Evolutionary conservation across 35 echinoderm and acorn worm species (phyloP).

Genomic region (Ophioderma brevispina): DNA sequence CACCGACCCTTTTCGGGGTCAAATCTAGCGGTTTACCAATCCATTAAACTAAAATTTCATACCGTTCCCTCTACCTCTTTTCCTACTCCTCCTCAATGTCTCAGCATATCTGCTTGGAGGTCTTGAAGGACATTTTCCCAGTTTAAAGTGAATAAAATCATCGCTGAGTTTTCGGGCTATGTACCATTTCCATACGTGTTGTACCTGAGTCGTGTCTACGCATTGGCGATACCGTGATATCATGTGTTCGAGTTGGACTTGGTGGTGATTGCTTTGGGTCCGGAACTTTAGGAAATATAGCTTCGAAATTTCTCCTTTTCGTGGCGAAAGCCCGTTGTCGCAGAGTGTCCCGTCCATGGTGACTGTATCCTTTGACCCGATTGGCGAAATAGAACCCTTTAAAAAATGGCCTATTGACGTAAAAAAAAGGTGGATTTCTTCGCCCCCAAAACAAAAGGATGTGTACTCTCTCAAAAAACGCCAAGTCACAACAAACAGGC

Average conservation of each 20-base stretch:
- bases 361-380: neutral
- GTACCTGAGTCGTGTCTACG: neutral
- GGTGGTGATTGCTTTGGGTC: neutral
- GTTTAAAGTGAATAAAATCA: slow-evolving; percentile 88
- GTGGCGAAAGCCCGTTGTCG: neutral
- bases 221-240: neutral
- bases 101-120: slow-evolving; percentile 61
- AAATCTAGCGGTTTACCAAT: slow-evolving; percentile 80
- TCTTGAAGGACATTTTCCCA: slow-evolving; percentile 16
- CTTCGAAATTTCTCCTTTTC: neutral
- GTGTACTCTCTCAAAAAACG: neutral
- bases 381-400: too few relatives aligned
- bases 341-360: neutral
- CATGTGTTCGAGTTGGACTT: neutral
- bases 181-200: neutral
- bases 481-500: neutral
- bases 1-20: slow-evolving; percentile 67
- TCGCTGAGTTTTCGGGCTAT: slow-evolving; percentile 65
- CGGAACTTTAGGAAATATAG: neutral
- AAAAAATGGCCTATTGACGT: too few relatives aligned
- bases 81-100: slow-evolving; percentile 90
- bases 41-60: slow-evolving; percentile 84
- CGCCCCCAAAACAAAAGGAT: too few relatives aligned
- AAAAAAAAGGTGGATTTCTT: too few relatives aligned
- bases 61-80: too few relatives aligned